Evolutionary conservation across 2,797 vertebrate genomes (phyloP), one percentile per base, ranked within the genome.

Genomic region (Sphaeramia orbicularis): DNA sequence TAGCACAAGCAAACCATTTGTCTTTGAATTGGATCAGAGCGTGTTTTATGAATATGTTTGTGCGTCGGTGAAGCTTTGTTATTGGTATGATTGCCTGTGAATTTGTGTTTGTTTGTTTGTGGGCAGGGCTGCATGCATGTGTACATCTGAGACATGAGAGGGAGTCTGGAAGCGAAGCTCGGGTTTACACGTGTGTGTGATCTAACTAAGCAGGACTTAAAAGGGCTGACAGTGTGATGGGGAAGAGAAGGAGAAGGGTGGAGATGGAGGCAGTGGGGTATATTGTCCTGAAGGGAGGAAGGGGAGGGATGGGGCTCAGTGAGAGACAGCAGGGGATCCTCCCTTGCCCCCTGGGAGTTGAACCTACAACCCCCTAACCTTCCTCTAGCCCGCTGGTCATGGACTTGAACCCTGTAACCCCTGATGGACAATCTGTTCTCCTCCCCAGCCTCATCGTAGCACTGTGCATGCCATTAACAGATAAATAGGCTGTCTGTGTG

Each of bases 351-450:
- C 55, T 78, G 88, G 86, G 91, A 88, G 68, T 90, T 86, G 84
- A 87, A 89, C 87, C 83, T 49, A 67, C 83, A 87, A 91, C 84
- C 84, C 82, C 80, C 78, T 82, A 83, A 83, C 89, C 87, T 84
- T 75, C 74, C 72, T 78, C 78, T 47, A 77, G 72, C 85, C 87
- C 86, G 73, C 80, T 87, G 85, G 89, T 90, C 89, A 85, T 90
- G 89, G 87, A 91, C 89, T 90, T 92, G 91, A 90, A 91, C 87
- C 72, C 73, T 47, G 65, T 89, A 83, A 83, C 78, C 78, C 76
- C 73, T 71, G 82, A 86, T 83, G 85, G 87, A 88, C 90, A 90
- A 90, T 88, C 87, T 92, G 87, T 86, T 90, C 84, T 55, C 37
- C 60, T 88, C 71, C 77, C 49, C 51, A 38, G 84, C 65, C 56